These are phyloP conservation scores for Epinephelus awoara DNA, from an alignment of 2,797 vertebrate genomes.

Conservation along the genomic window DNA sequence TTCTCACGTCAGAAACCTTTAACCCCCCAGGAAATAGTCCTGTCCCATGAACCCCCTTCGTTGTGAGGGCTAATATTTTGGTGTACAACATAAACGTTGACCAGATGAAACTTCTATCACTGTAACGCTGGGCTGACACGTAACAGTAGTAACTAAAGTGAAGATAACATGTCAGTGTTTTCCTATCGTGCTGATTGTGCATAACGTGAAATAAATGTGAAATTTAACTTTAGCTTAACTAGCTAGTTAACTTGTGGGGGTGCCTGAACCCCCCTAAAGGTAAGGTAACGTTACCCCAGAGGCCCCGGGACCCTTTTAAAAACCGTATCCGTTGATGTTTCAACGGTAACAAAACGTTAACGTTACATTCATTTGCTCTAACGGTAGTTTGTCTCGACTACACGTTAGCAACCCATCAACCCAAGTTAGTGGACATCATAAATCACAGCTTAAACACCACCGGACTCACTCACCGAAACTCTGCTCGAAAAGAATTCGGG, in stretches of 20 bases:
- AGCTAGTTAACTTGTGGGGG: too few species aligned
- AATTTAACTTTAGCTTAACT: not conserved
- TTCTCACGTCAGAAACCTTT: not conserved
- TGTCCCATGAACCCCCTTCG: not conserved
- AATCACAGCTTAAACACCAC: conserved; percentile 41
- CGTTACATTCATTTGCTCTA: not conserved
- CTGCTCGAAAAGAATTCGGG: not conserved
- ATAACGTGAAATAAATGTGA: not conserved
- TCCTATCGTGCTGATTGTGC: not conserved
- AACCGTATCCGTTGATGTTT: not conserved
- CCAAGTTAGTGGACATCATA: conserved; percentile 1
- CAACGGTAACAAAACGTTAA: not conserved
- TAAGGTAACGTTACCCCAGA: too few species aligned
- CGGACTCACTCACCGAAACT: conserved; percentile 70
- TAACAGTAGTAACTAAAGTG: too few species aligned
- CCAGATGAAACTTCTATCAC: not conserved
- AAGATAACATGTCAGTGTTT: not conserved
- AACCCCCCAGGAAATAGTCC: not conserved
- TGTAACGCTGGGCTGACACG: not conserved
- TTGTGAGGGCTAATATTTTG: too few species aligned
- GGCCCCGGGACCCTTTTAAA: too few species aligned
- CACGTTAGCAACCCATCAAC: not conserved
- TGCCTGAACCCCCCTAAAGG: too few species aligned
- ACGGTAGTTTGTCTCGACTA: conserved; percentile 1
- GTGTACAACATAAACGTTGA: not conserved